Conservation (phyloP, 2,113 vertebrate species). For the Nicator chloris region DNA sequence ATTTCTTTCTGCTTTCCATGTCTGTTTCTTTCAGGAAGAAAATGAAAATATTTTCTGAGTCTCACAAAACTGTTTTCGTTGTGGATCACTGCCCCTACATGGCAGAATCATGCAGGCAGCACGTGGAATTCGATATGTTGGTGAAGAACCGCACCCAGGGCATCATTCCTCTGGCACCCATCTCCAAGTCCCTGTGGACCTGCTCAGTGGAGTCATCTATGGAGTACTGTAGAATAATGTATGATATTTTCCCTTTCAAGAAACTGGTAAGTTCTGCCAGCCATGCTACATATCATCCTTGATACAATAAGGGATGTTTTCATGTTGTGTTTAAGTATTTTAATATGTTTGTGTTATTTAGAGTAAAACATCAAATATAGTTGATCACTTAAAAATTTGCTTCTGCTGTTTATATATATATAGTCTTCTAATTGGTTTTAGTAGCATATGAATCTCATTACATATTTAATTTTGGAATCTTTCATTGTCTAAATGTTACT, state of each 20-base stretch:
- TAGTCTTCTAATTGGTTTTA: neutral
- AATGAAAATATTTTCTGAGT: slow-evolving; percentile 94
- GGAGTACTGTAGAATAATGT: slow-evolving; percentile 98
- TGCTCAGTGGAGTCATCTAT: slow-evolving; percentile 97
- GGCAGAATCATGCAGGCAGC: slow-evolving; percentile 94
- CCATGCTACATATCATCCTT: accelerated
- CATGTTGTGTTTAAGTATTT: neutral
- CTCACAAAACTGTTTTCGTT: slow-evolving; percentile 98
- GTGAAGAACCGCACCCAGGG: slow-evolving; percentile 93
- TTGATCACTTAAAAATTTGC: neutral
- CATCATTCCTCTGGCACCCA: slow-evolving; percentile 93
- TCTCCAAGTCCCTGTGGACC: slow-evolving; percentile 97
- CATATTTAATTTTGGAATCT: neutral
- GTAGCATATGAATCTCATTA: neutral
- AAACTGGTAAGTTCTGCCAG: slow-evolving; percentile 84
- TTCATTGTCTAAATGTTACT: neutral
- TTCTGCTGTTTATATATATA: accelerated
- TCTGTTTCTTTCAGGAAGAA: slow-evolving; percentile 58
- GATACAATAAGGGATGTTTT: neutral
- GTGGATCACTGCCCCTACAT: slow-evolving; percentile 99
- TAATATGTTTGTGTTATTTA: neutral
- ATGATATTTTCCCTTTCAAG: slow-evolving; percentile 90
- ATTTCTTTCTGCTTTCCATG: neutral
- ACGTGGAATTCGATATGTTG: slow-evolving; percentile 97
- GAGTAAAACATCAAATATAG: neutral